These are phyloP conservation scores for Vultur gryphus DNA, from an alignment of 2,797 vertebrate species.

Conservation along the genomic window DNA sequence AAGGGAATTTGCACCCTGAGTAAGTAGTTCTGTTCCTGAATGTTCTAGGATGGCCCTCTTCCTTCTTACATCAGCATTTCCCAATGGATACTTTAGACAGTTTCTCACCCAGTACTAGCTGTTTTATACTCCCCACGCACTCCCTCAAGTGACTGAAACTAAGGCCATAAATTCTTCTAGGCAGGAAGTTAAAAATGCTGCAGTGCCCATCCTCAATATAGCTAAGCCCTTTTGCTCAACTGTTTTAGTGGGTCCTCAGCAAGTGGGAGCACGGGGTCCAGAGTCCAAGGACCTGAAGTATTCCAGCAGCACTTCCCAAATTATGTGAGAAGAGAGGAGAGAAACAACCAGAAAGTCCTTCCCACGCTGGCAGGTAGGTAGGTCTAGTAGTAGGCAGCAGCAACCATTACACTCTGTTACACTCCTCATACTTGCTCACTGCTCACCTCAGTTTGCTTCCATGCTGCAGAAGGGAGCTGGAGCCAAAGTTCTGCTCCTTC, in stretches of 20 bases:
- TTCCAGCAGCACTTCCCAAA: not conserved
- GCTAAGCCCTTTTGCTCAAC: not conserved
- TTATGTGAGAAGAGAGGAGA: not conserved
- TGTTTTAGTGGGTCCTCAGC: not conserved
- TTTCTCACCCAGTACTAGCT: not conserved
- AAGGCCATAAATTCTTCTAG: not conserved
- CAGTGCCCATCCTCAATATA: not conserved
- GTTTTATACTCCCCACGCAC: not conserved
- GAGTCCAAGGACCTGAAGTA: not conserved
- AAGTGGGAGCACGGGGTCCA: not conserved
- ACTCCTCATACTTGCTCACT: not conserved
- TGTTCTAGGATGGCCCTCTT: not conserved
- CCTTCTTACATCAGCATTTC: not conserved
- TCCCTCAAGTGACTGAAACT: not conserved
- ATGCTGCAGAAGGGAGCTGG: not conserved
- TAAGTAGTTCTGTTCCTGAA: not conserved
- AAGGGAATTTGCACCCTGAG: not conserved
- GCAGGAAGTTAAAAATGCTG: accelerated
- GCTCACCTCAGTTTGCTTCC: not conserved
- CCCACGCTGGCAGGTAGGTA: accelerated
- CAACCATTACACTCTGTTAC: not conserved
- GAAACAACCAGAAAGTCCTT: not conserved
- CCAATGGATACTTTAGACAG: not conserved
- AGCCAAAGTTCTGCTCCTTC: not conserved
- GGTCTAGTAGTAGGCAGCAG: not conserved